Conservation (phyloP, 2,113 vertebrate species). For the Hymenochirus boettgeri region DNA sequence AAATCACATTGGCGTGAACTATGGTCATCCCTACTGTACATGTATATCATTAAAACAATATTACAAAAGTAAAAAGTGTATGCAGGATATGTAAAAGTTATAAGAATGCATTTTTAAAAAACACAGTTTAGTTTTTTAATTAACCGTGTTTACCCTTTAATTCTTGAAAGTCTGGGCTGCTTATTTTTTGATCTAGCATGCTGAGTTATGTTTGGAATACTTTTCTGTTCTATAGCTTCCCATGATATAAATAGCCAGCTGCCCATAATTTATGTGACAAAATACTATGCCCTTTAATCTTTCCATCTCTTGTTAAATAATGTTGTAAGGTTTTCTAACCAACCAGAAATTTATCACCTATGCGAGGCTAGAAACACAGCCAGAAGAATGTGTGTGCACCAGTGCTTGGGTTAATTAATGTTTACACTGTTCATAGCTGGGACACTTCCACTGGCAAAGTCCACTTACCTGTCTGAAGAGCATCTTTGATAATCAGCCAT, state of each 20-base stretch:
- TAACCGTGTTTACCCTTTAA: no score
- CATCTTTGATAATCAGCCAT: constrained; percentile 68
- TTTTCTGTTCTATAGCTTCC: constrained; percentile 8
- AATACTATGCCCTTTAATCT: constrained; percentile 43
- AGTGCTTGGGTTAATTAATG: constrained; percentile 85
- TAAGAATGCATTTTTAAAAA: no score
- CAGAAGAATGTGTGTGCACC: constrained; percentile 80
- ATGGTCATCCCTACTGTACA: no score
- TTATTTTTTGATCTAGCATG: neutral
- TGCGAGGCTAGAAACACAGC: constrained; percentile 68
- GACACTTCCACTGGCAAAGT: constrained; percentile 66
- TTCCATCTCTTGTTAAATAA: constrained; percentile 57
- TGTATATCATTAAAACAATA: no score
- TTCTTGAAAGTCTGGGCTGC: no score
- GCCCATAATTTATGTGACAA: constrained; percentile 20
- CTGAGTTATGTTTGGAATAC: constrained; percentile 1
- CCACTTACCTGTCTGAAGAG: constrained; percentile 67
- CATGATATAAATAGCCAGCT: constrained; percentile 29
- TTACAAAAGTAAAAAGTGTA: no score
- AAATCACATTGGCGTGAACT: no score
- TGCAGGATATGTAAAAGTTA: no score
- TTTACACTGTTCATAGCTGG: constrained; percentile 79
- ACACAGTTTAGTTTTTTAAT: no score
- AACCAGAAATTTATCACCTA: constrained; percentile 53
- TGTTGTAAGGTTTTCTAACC: constrained; percentile 45